Evolutionary conservation across 2,113 vertebrate species (phyloP).

Genomic region (Myrmecobius fasciatus): DNA sequence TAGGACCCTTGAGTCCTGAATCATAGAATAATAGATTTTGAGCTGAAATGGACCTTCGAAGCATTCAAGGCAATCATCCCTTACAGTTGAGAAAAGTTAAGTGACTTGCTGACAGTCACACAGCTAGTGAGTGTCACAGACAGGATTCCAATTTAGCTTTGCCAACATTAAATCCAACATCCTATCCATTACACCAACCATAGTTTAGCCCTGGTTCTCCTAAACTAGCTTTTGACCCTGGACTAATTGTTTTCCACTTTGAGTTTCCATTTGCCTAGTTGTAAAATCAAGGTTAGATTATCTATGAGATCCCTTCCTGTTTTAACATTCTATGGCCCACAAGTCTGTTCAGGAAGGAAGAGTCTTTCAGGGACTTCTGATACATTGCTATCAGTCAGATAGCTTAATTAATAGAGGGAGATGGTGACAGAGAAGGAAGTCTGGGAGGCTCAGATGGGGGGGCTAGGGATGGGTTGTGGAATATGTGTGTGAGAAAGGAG

Average conservation of each 20-base stretch:
- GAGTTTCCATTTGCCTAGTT: not conserved
- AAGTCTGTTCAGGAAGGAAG: slow-evolving; percentile 1
- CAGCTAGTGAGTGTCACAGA: not conserved
- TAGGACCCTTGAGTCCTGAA: not conserved
- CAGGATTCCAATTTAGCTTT: not conserved
- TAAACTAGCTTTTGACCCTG: not conserved
- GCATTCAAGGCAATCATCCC: not conserved
- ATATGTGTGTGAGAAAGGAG: not conserved
- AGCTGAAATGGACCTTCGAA: not conserved
- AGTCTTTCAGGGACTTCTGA: not conserved
- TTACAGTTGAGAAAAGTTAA: not conserved
- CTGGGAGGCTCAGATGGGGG: not conserved
- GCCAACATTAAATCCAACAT: not conserved
- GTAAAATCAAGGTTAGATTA: not conserved
- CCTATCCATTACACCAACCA: not conserved
- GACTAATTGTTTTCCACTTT: not conserved
- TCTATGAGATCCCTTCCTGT: not conserved
- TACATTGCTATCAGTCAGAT: not conserved
- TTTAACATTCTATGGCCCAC: not conserved
- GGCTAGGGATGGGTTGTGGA: not conserved
- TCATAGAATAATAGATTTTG: not conserved
- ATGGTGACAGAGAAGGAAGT: not conserved
- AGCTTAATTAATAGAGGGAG: not conserved
- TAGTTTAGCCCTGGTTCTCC: not conserved
- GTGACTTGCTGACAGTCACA: not conserved